Conservation (phyloP, 2,888 invertebrate genomes). For the Monoplex corrugatus region DNA sequence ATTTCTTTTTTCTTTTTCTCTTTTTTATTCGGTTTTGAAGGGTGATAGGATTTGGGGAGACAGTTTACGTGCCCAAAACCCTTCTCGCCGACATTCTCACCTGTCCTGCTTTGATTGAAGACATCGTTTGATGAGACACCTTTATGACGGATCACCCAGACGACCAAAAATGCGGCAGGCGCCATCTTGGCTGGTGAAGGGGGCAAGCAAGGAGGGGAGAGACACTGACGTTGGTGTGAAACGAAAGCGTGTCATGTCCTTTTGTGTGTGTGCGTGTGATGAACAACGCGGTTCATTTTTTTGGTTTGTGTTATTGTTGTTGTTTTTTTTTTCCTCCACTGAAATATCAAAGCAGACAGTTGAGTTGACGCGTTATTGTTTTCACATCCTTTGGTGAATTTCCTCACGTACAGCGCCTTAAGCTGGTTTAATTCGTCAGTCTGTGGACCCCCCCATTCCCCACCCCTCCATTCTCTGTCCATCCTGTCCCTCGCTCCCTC, state of each 20-base stretch:
- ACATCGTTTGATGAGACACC: conserved; percentile 1
- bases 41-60: background rate
- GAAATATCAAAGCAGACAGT: background rate
- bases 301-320: too few species aligned
- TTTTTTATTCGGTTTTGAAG: too few species aligned
- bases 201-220: background rate
- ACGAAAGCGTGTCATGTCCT: background rate
- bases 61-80: background rate
- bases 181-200: background rate
- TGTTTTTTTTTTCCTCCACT: too few species aligned
- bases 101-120: background rate
- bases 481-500: background rate
- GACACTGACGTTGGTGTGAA: background rate
- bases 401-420: too few species aligned
- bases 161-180: conserved; percentile 19
- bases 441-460: background rate
- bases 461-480: background rate
- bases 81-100: background rate
- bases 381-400: too few species aligned
- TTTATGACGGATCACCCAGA: background rate
- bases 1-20: too few species aligned
- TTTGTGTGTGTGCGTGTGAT: too few species aligned
- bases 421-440: too few species aligned
- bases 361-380: too few species aligned
- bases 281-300: too few species aligned